Percentiles rank a stretch among this genome's conserved stretches.
phyloP scores from a whole-genome alignment of 2,888 invertebrate species.

The Homarus gammarus region DNA sequence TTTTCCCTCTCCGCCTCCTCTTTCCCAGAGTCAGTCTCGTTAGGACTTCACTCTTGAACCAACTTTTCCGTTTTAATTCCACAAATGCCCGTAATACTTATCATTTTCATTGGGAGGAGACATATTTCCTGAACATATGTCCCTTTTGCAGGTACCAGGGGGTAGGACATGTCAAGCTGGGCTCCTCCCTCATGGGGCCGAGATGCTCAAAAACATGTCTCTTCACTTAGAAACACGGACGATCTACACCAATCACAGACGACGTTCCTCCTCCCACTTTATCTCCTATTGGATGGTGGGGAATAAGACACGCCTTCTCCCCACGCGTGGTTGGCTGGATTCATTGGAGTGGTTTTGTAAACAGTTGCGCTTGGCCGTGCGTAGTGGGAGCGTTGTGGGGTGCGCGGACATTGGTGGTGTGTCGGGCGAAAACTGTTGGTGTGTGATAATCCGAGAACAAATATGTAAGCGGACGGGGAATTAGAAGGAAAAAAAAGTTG shows the following conservation, averaged over 20 bases:
- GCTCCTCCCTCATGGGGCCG: slow-evolving; percentile 44
- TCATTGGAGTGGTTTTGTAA: slow-evolving; percentile 66
- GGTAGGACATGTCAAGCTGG: slow-evolving; percentile 3
- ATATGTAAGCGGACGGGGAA: slow-evolving; percentile 69
- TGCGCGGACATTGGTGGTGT: slow-evolving; percentile 70
- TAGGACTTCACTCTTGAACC: slow-evolving; percentile 57
- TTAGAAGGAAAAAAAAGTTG: slow-evolving; percentile 67
- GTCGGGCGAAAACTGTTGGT: slow-evolving; percentile 68
- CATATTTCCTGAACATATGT: slow-evolving; percentile 58
- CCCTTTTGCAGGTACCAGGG: slow-evolving; percentile 40
- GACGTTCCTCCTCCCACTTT: not conserved
- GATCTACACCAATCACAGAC: slow-evolving; percentile 24
- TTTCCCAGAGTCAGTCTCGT: slow-evolving; percentile 49
- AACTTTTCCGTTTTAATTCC: slow-evolving; percentile 71
- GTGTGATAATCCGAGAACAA: slow-evolving; percentile 71
- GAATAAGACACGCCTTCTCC: slow-evolving; percentile 38
- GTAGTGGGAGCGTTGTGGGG: slow-evolving; percentile 64
- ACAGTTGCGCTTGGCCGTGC: slow-evolving; percentile 73
- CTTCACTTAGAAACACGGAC: not conserved
- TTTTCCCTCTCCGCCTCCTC: not conserved
- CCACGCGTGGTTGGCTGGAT: slow-evolving; percentile 64
- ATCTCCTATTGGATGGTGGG: slow-evolving; percentile 19
- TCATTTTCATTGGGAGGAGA: slow-evolving; percentile 55
- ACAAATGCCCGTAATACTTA: slow-evolving; percentile 68
- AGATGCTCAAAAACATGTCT: slow-evolving; percentile 50